phyloP scores from a whole-genome alignment of 2,888 invertebrate species.

The Lutraria lutraria region DNA sequence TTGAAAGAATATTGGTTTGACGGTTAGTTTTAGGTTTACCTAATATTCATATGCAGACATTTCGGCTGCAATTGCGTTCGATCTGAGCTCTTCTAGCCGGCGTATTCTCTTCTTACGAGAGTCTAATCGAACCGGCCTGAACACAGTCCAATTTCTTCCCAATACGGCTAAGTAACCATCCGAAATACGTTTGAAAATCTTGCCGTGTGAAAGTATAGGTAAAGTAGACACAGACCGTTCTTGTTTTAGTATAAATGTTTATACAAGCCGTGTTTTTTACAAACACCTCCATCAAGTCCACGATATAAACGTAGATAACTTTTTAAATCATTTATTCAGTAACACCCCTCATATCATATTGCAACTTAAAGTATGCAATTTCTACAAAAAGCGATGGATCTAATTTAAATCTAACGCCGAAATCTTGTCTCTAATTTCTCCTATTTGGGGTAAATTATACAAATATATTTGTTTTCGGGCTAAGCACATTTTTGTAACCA shows the following conservation, averaged over 20 bases:
- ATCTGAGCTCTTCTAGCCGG: too few species aligned
- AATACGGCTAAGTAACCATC: not conserved
- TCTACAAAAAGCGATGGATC: constrained; percentile 39
- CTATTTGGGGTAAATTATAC: not conserved
- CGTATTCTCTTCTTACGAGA: not conserved
- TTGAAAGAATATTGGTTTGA: too few species aligned
- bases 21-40: too few species aligned
- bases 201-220: constrained; percentile 36
- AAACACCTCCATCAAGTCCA: constrained; percentile 36
- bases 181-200: not conserved
- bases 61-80: too few species aligned
- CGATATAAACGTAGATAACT: constrained; percentile 1
- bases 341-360: constrained; percentile 36
- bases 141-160: not conserved
- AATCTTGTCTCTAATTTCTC: constrained; percentile 24
- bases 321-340: constrained; percentile 30
- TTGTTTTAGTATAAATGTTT: constrained; percentile 40
- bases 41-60: too few species aligned
- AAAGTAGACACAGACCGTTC: constrained; percentile 5
- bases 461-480: constrained; percentile 21
- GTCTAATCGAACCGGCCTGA: not conserved
- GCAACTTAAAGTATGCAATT: constrained; percentile 19
- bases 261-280: constrained; percentile 25
- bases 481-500: constrained; percentile 14
- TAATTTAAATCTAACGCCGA: constrained; percentile 30